Conservation (phyloP, 2,888 invertebrate genomes). For the Microctonus aethiopoides region DNA sequence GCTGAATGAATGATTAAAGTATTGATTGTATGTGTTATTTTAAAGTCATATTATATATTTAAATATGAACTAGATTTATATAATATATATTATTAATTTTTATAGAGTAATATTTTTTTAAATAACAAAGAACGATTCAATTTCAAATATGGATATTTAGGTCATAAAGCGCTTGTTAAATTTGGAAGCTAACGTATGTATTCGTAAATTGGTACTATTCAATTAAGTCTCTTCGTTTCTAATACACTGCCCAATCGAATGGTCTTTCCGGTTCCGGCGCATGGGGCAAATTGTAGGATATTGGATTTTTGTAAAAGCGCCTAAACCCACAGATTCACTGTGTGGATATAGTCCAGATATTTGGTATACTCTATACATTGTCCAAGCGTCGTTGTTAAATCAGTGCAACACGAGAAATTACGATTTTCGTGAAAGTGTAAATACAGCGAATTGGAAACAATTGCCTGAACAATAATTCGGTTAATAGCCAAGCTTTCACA, state of each 20-base stretch:
- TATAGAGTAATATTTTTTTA: background rate
- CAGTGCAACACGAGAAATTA: slow-evolving; percentile 1
- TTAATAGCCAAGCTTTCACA: slow-evolving; percentile 13
- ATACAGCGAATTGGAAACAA: slow-evolving; percentile 24
- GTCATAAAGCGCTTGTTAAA: background rate
- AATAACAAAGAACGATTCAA: too few species aligned
- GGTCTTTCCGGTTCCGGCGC: slow-evolving; percentile 47
- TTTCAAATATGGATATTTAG: too few species aligned
- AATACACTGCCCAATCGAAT: slow-evolving; percentile 43
- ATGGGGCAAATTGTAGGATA: slow-evolving; percentile 38
- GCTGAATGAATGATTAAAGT: background rate
- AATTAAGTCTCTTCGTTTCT: slow-evolving; percentile 38
- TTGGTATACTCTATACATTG: background rate
- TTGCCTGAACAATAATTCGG: slow-evolving; percentile 25
- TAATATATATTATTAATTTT: background rate
- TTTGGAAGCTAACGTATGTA: slow-evolving; percentile 22
- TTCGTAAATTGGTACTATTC: slow-evolving; percentile 44
- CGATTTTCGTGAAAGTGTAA: background rate
- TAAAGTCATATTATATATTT: background rate
- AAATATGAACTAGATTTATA: background rate
- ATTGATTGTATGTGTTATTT: background rate
- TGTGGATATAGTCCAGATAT: background rate
- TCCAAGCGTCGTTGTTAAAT: slow-evolving; percentile 3
- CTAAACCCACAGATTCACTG: background rate
- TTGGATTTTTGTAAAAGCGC: slow-evolving; percentile 44